Base-by-base conservation (phyloP, 2,888 invertebrate genomes). In the Standfussiana lucernea region DNA sequence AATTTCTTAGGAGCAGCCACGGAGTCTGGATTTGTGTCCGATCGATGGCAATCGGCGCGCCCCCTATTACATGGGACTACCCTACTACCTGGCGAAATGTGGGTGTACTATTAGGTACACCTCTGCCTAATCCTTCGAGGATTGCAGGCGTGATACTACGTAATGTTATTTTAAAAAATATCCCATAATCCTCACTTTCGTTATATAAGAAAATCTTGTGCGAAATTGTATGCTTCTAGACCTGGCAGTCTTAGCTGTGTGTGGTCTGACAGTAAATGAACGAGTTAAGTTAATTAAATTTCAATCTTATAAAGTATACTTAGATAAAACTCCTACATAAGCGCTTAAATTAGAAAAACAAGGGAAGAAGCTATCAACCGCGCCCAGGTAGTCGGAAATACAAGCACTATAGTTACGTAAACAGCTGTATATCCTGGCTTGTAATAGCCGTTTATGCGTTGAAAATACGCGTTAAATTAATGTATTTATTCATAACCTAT, bases 351-450 rank as follows among this genome's bases (percentile, higher is more conserved):
- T 6, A 47, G 6, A 28, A 47, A 62, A 61, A 61, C 4, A 56
- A 5, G 4, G 45, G 35, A 84, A 80, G 15, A 42, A 68, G 28
- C 62, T 11, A 62, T 42, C 5, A 42, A 67, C 42, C 67, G n/a
- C 53, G 15, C 70, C 47, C 42, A 73, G 67, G 40, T 45, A 15
- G 18, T 50, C 59, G 82, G 70, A 84, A 74, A 59, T 47, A 24
- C 7, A 3, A 81, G 21, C 66, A 28, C 15, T 56, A 37, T 5
- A 7, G 40, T 79, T 84, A 74, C 61, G 70, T 24, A 79, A 79
- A 70, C 40, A 45, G 37, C 50, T 76, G 53, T 13, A 77, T 82
- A 83, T 83, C 83, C 77, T 71, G 53, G 8, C 40, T 67, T 8
- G 21, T 61, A 70, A 62, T n/a, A 66, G 15, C 24, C 53, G 40